Base-by-base conservation (phyloP, 2,888 invertebrate genomes). In the Yponomeuta sedellus region DNA sequence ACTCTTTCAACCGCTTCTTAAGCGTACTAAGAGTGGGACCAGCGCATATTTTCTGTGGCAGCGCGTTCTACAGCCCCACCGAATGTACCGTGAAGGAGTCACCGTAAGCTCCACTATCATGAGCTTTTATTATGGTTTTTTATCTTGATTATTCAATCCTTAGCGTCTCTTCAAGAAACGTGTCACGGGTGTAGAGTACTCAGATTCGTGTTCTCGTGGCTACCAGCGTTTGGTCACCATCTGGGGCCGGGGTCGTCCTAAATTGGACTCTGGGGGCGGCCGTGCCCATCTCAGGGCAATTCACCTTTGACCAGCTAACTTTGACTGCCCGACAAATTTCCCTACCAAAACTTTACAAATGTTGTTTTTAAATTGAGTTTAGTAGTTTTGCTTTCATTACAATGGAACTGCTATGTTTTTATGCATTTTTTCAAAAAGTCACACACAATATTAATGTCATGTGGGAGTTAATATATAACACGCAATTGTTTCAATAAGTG, bases 191-290 rank as follows among this genome's bases (percentile, higher is more conserved):
- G 16, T 16, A 52, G 44, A 16, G 16, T 52, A 52, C 44, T 16
- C 44, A 52, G 4, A 52, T 16, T 52, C 44, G 44, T 52, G 16
- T 12, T 16, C 0, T 52, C 44, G 44, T 52, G 44, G 44, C 44
- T 52, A 52, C 44, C 8, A 52, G 44, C 44, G 44, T 52, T 52
- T 52, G 44, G 44, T 16, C 44, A 52, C 61, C 77, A 75, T 76
- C 72, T 75, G 78, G 73, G 74, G 72, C 71, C 70, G 44, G 69
- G 66, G 68, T 68, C 73, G 72, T 73, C 78, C 76, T 52, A 77
- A 80, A 82, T 80, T 80, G 80, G 77, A 73, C 81, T 77, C 80
- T 58, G 66, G 79, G 82, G 16, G 16, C 25, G 57, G 34, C 64
- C 40, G 12, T 44, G 19, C 63, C 63, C 10, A 12, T 12, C 12